Conservation (phyloP, 1,140 invertebrate genomes). For the Charaxes varanes region DNA sequence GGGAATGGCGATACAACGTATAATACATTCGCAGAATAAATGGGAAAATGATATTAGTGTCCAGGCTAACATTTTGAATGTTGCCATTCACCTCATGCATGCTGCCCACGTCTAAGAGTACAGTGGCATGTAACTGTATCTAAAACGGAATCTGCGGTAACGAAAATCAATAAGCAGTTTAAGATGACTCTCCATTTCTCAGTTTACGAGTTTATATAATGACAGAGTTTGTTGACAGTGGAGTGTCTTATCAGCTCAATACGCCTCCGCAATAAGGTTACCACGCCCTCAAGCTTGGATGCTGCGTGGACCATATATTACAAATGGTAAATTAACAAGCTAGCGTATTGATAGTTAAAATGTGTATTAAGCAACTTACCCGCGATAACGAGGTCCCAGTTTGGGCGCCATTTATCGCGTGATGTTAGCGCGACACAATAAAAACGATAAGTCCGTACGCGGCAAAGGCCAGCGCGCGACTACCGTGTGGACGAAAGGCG, state of each 20-base stretch:
- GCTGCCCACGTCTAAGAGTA: slow-evolving; percentile 17
- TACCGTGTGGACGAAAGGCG: slow-evolving; percentile 38
- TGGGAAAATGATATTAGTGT: slow-evolving; percentile 17
- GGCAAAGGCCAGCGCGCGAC: slow-evolving; percentile 52
- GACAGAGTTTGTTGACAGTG: slow-evolving; percentile 59
- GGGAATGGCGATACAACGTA: slow-evolving; percentile 17
- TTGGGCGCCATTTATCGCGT: slow-evolving; percentile 65
- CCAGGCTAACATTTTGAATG: slow-evolving; percentile 8
- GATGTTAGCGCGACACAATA: slow-evolving; percentile 20
- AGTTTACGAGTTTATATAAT: slow-evolving; percentile 51
- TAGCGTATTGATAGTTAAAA: slow-evolving; percentile 6
- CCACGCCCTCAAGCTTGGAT: slow-evolving; percentile 47
- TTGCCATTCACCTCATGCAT: slow-evolving; percentile 15
- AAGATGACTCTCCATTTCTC: slow-evolving; percentile 39
- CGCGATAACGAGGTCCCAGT: slow-evolving; percentile 50
- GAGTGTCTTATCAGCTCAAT: slow-evolving; percentile 50
- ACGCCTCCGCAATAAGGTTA: slow-evolving; percentile 37
- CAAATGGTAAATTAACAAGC: slow-evolving; percentile 1
- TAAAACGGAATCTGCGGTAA: slow-evolving; percentile 24
- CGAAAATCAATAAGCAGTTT: slow-evolving; percentile 60
- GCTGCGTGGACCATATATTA: slow-evolving; percentile 33
- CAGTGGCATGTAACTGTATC: slow-evolving; percentile 17
- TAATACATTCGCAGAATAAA: slow-evolving; percentile 17
- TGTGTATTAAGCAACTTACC: slow-evolving; percentile 45
- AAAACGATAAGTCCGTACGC: slow-evolving; percentile 26